phyloP scores from a whole-genome alignment of 35 echinoderm and acorn worm genomes.

The Ophioderma brevispina region DNA sequence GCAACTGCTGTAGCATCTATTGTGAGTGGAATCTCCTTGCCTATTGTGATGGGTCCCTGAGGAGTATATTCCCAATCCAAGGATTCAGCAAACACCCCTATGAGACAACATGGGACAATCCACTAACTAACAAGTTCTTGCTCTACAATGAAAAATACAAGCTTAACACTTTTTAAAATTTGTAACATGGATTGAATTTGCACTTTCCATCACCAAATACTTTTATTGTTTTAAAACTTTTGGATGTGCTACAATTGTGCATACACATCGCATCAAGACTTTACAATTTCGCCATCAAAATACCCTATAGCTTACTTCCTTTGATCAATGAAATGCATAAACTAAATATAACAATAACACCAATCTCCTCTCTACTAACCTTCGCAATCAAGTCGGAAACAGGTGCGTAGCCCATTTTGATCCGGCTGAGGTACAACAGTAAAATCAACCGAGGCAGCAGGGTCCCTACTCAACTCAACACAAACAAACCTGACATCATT shows the following conservation, averaged over 20 bases:
- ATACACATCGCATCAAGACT: too few species aligned
- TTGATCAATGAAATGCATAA: too few species aligned
- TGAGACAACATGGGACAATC: neutral
- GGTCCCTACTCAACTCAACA: slow-evolving; percentile 65
- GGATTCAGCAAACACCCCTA: slow-evolving; percentile 46
- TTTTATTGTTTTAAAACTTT: too few species aligned
- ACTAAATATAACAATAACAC: too few species aligned
- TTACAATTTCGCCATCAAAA: too few species aligned
- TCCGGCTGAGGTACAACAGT: slow-evolving; percentile 63
- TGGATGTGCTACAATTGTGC: too few species aligned
- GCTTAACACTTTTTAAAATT: too few species aligned
- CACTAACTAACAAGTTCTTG: too few species aligned
- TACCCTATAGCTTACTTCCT: too few species aligned
- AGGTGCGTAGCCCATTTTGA: slow-evolving; percentile 32
- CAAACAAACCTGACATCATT: slow-evolving; percentile 62
- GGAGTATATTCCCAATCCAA: slow-evolving; percentile 52
- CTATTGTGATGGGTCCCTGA: slow-evolving; percentile 57
- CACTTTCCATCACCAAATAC: too few species aligned
- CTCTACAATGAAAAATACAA: too few species aligned
- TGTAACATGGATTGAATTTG: too few species aligned
- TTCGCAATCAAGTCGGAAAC: slow-evolving; percentile 49
- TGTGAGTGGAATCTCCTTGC: slow-evolving; percentile 30
- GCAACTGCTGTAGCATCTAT: slow-evolving; percentile 51
- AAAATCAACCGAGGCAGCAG: slow-evolving; percentile 53
- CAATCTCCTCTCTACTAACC: slow-evolving; percentile 54